phyloP scores from a whole-genome alignment of 2,113 vertebrate species.

The Pitta sordida region DNA sequence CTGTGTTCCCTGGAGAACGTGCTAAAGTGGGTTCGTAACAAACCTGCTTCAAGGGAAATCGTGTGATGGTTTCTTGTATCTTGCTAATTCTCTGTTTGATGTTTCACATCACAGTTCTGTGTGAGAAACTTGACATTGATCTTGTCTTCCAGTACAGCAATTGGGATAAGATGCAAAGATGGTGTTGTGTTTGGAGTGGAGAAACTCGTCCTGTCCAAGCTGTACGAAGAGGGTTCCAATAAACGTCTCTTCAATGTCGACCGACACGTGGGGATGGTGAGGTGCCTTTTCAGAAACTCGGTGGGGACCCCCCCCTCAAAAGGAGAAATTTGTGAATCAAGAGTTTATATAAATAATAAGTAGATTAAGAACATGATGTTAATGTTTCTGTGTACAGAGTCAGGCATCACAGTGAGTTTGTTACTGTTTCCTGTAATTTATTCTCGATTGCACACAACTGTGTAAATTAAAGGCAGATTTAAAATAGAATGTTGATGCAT shows the following conservation, averaged over 20 bases:
- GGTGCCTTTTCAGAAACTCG: background rate
- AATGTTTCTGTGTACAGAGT: background rate
- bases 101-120: background rate
- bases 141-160: constrained; percentile 86
- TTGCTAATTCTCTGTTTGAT: background rate
- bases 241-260: constrained; percentile 98
- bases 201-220: constrained; percentile 95
- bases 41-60: background rate
- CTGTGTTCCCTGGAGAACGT: background rate
- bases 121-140: background rate
- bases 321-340: background rate
- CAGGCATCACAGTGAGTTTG: background rate
- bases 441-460: background rate
- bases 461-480: background rate
- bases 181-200: constrained; percentile 97
- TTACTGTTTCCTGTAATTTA: background rate
- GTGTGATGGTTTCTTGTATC: rapidly evolving
- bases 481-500: background rate
- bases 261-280: constrained; percentile 96
- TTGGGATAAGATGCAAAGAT: constrained; percentile 95
- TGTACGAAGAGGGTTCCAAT: constrained; percentile 97
- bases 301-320: background rate
- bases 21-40: background rate
- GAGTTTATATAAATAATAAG: background rate
- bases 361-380: background rate